Evolutionary conservation across 2,113 vertebrate species (phyloP).

Genomic region (Pterocles gutturalis): DNA sequence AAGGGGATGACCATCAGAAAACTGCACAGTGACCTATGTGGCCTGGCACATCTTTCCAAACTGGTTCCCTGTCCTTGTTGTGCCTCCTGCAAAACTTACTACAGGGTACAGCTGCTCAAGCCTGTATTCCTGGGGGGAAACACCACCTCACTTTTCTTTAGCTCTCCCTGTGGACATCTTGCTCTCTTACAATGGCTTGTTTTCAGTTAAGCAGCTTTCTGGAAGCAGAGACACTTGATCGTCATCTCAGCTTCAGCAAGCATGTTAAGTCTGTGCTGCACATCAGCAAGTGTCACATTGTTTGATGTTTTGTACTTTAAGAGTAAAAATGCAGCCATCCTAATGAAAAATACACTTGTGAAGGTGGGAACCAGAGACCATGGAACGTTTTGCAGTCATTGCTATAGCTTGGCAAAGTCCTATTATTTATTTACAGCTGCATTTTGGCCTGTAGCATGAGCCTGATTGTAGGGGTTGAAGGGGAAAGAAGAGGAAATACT

Average conservation of each 20-base stretch:
- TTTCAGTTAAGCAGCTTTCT: not conserved
- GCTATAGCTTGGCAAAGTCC: not conserved
- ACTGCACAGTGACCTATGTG: not conserved
- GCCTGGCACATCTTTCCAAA: not conserved
- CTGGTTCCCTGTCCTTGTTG: not conserved
- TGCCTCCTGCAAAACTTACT: not conserved
- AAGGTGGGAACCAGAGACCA: slow-evolving; percentile 8
- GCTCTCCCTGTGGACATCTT: not conserved
- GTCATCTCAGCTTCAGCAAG: not conserved
- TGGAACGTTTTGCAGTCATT: not conserved
- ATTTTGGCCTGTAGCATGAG: not conserved
- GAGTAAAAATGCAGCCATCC: not conserved
- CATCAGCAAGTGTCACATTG: not conserved
- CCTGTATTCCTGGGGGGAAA: not conserved
- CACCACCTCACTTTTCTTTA: not conserved
- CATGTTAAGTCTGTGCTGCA: not conserved
- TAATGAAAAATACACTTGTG: slow-evolving; percentile 11
- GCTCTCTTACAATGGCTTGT: not conserved
- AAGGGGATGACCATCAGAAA: not conserved
- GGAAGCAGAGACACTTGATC: slow-evolving; percentile 13
- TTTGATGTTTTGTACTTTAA: slow-evolving; percentile 22
- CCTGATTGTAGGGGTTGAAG: not conserved
- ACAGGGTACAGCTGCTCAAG: not conserved
- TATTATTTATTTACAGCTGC: slow-evolving; percentile 15
- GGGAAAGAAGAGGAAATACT: not conserved